Evolutionary conservation across 1,140 invertebrate genomes (phyloP), one percentile per base, ranked within the genome.

Genomic region (Zaprionus camerounensis): DNA sequence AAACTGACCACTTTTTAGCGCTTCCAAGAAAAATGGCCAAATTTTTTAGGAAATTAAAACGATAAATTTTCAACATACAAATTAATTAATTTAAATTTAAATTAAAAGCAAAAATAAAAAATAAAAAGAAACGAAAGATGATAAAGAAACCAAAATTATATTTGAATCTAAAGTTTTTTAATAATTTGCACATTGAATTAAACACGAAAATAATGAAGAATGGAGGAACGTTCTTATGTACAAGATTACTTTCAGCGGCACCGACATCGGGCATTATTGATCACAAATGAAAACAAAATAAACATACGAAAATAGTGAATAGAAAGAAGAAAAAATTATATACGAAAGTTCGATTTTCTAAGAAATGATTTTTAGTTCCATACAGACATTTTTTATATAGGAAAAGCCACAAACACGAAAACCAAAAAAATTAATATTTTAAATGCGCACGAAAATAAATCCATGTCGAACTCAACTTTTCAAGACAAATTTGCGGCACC

Each of bases 1-100:
- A 87, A 88, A 88, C 84, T 88, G 81, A 90, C 79, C 71, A 78
- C 71, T 78, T 70, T 79, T 91, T 91, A 91, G 88, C 88, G 88
- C 88, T 91, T 91, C 88, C 88, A 91, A 82, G 78, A 77, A 77
- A 82, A 91, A 88, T 91, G 80, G 88, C 88, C 88, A 91, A 91
- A 91, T 91, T 91, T 91, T 82, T 82, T 91, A 91, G 83, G 76
- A 82, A 87, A 78, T 70, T 73, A 83, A 76, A 91, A 70, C n/a
- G 53, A 67, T 67, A 73, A 91, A 68, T 69, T 69, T 74, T 70
- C 70, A 66, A 82, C 36, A 69, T 75, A 71, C 46, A 68, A 70
- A 78, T 68, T 67, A 68, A 82, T 62, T 71, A 72, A 71, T 74
- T 80, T 73, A 79, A 78, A 62, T 44, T 76, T 81, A 78, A 80